Evolutionary conservation across 2,113 vertebrate species (phyloP).

Genomic region (Calidris pygmaea): DNA sequence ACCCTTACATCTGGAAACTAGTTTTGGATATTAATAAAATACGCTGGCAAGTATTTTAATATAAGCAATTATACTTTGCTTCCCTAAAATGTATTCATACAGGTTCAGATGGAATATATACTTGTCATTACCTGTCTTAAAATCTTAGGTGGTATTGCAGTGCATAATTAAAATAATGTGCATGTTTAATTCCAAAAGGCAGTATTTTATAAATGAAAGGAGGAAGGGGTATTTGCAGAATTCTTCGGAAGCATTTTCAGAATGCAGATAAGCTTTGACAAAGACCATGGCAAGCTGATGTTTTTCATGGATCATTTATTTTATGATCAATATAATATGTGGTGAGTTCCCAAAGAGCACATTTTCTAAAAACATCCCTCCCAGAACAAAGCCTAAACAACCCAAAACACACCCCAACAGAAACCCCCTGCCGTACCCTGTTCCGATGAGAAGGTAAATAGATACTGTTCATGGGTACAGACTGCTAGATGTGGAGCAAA

Average conservation of each 20-base stretch:
- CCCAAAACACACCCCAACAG: fast-evolving
- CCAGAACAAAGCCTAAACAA: too few species aligned
- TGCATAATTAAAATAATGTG: background rate
- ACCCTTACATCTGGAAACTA: background rate
- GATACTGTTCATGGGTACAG: background rate
- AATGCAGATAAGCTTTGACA: background rate
- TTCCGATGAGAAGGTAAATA: background rate
- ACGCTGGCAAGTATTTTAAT: background rate
- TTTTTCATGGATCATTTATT: background rate
- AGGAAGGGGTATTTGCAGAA: background rate
- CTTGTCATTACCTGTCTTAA: background rate
- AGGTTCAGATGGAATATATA: background rate
- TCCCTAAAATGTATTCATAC: background rate
- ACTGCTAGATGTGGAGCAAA: background rate
- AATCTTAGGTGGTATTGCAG: background rate
- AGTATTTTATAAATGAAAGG: background rate
- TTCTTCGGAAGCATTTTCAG: background rate
- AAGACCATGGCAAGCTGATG: background rate
- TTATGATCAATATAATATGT: background rate
- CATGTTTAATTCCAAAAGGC: background rate
- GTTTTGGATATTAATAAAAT: background rate
- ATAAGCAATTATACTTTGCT: background rate
- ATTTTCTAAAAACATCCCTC: background rate
- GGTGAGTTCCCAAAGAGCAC: fast-evolving
- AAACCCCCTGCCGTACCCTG: fast-evolving